Percentiles rank a stretch among this genome's conserved stretches.
These are phyloP conservation scores for Drepana falcataria DNA, from an alignment of 2,888 invertebrate species.

Conservation along the genomic window DNA sequence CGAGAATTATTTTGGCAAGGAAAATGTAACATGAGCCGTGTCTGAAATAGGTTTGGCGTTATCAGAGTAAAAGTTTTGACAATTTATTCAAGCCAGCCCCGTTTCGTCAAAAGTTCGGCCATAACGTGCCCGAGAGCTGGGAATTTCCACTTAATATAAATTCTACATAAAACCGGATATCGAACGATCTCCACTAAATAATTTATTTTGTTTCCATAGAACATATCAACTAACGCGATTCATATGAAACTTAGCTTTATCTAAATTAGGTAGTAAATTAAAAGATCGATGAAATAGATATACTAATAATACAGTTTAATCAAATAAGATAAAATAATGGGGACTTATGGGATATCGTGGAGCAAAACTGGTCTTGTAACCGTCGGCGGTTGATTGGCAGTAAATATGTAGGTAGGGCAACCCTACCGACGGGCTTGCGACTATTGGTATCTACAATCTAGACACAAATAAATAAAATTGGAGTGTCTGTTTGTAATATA, in stretches of 20 bases:
- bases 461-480: too few relatives aligned
- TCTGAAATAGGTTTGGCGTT: constrained; percentile 42
- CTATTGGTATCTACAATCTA: too few relatives aligned
- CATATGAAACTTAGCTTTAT: background rate
- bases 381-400: too few relatives aligned
- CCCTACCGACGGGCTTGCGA: too few relatives aligned
- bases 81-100: constrained; percentile 58
- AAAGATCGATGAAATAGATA: background rate
- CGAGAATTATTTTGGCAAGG: constrained; percentile 23
- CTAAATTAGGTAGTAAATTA: background rate
- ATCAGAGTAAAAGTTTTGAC: constrained; percentile 64
- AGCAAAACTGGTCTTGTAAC: too few relatives aligned
- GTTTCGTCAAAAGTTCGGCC: constrained; percentile 51
- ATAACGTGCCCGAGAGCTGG: constrained; percentile 36
- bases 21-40: constrained; percentile 40
- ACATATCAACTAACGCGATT: background rate
- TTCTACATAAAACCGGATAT: constrained; percentile 13
- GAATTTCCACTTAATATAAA: constrained; percentile 10
- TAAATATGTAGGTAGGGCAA: too few relatives aligned
- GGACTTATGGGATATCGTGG: too few relatives aligned
- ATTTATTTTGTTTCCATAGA: background rate
- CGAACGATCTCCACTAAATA: constrained; percentile 8
- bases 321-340: background rate
- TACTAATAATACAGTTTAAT: background rate
- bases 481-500: too few relatives aligned